phyloP scores from a whole-genome alignment of 2,888 invertebrate genomes.

The Chrysodeixis includens region DNA sequence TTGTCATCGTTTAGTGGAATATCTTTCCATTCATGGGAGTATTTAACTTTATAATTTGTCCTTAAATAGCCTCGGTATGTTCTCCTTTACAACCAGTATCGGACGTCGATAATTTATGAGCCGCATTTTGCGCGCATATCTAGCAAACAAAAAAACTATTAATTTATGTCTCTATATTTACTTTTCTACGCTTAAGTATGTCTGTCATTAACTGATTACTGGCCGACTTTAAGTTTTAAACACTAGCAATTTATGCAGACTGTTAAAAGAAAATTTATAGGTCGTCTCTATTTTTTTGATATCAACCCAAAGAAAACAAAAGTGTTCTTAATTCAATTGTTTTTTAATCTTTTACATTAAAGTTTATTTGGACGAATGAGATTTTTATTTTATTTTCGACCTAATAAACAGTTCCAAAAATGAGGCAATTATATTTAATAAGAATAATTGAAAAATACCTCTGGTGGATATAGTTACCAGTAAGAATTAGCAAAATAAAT shows the following conservation, averaged over 20 bases:
- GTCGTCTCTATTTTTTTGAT: slow-evolving; percentile 26
- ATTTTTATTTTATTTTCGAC: too few relatives aligned
- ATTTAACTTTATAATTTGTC: slow-evolving; percentile 42
- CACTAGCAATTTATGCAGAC: slow-evolving; percentile 9
- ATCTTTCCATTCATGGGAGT: slow-evolving; percentile 32
- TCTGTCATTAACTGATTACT: slow-evolving; percentile 32
- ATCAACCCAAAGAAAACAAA: too few relatives aligned
- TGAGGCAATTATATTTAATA: too few relatives aligned
- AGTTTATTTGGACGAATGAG: too few relatives aligned
- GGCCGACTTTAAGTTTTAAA: slow-evolving; percentile 19
- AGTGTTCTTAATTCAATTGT: too few relatives aligned
- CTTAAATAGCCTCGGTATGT: slow-evolving; percentile 38
- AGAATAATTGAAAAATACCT: too few relatives aligned
- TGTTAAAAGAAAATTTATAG: slow-evolving; percentile 28
- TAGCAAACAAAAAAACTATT: slow-evolving; percentile 34
- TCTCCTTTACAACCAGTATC: slow-evolving; percentile 51
- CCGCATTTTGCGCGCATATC: slow-evolving; percentile 55
- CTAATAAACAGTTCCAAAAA: too few relatives aligned
- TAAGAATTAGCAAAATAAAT: neutral
- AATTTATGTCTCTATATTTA: slow-evolving; percentile 57
- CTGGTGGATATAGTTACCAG: neutral
- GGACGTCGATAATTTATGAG: slow-evolving; percentile 56
- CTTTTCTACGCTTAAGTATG: slow-evolving; percentile 26
- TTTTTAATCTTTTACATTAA: too few relatives aligned
- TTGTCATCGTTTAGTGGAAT: slow-evolving; percentile 30